These are phyloP conservation scores for Cantharis rustica DNA, from an alignment of 2,888 invertebrate species.

Conservation along the genomic window DNA sequence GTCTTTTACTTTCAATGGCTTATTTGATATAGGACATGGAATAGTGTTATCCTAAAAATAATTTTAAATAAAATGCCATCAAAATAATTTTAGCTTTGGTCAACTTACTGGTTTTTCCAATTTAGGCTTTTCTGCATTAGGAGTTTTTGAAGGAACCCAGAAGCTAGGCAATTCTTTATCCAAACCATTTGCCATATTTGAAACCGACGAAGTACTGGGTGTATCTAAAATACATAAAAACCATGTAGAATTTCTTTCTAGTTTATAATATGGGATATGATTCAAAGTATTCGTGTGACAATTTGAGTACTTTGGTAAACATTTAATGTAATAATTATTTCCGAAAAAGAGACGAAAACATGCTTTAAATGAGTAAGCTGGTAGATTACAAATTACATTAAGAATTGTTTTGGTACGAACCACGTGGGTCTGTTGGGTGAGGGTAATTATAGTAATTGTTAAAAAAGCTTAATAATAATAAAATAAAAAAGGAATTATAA, in stretches of 20 bases:
- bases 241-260: too few species aligned
- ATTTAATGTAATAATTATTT: too few species aligned
- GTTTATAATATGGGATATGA: too few species aligned
- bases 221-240: constrained; percentile 34
- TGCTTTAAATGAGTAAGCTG: too few species aligned
- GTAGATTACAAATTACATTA: too few species aligned
- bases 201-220: constrained; percentile 58
- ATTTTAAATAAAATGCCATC: not conserved
- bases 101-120: constrained; percentile 73
- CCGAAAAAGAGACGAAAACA: too few species aligned
- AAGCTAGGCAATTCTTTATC: constrained; percentile 90
- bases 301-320: too few species aligned
- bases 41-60: constrained; percentile 67
- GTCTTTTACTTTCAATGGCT: constrained; percentile 88
- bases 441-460: too few species aligned
- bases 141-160: constrained; percentile 95
- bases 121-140: constrained; percentile 72
- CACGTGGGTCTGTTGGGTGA: too few species aligned
- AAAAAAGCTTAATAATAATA: too few species aligned
- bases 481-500: not conserved
- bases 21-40: constrained; percentile 83
- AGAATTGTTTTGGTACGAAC: too few species aligned
- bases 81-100: not conserved
- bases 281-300: too few species aligned
- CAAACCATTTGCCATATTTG: constrained; percentile 75